Base-by-base conservation (phyloP, 2,888 invertebrate species). In the Mylabris sibirica region DNA sequence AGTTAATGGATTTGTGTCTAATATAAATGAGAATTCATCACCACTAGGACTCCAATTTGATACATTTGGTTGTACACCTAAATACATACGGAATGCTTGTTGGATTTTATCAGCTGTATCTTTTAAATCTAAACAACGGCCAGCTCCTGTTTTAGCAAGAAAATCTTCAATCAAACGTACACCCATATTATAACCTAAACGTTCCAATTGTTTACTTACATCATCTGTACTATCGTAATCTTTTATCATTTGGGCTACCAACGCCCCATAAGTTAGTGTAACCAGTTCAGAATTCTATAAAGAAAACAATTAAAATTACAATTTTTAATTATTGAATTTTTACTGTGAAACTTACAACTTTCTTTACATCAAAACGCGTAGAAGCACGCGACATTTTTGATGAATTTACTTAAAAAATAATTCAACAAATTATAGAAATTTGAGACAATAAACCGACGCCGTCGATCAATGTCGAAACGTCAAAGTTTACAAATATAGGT, bases 121-220 rank as follows among this genome's bases (percentile, higher is more conserved):
- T 79, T 96, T 91, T 87, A 99, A 93, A 85, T 99, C 99, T 80
- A 95, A 88, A 83, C 99, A 99, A 59, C 98, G 89, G 0, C 93
- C 93, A 3, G 95, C 92, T 64, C 92, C 92, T 22, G 95, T 97
- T 76, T 97, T 90, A 0, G 99, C 97, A 11, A 99, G 87, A 80
- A 97, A 99, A 83, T 99, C 99, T 87, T 99, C 99, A 71, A 99
- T 98, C 49, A 99, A 86, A 59, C 99, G 89, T 64, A 99, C 93
- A 12, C 99, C 99, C 91, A 99, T 99, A 82, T 99, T 99, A 84
- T 99, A 99, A 4, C 99, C 99, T 86, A 97, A 93, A 81, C 96
- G 87, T 80, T 98, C 97, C 69, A 98, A 86, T 81, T 99, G 98
- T 81, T 97, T 97, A 84, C 98, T 99, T 0, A 99, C 98, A 87